Percentiles rank a stretch among this genome's conserved stretches.
These are phyloP conservation scores for Amaurobius ferox DNA, from an alignment of 2,888 invertebrate species.

Conservation along the genomic window DNA sequence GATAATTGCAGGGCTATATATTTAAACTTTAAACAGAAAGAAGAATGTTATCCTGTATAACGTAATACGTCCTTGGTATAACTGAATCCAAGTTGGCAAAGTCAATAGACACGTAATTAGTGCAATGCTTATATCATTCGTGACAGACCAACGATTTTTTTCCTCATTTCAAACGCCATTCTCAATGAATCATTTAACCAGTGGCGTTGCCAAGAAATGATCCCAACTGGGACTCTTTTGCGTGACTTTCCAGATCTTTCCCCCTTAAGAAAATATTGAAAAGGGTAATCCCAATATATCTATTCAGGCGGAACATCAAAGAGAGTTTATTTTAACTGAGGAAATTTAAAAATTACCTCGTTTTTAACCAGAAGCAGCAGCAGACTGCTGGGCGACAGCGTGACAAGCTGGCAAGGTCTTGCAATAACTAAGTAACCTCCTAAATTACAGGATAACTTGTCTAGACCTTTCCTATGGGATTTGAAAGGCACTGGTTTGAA, in stretches of 20 bases:
- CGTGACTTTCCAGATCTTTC: neutral
- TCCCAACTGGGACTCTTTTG: too few relatives aligned
- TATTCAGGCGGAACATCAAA: slow-evolving; percentile 39
- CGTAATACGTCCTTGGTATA: too few relatives aligned
- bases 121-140: slow-evolving; percentile 30
- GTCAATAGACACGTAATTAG: slow-evolving; percentile 68
- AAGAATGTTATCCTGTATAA: too few relatives aligned
- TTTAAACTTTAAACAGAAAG: too few relatives aligned
- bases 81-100: slow-evolving; percentile 18
- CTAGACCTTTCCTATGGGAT: too few relatives aligned
- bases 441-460: too few relatives aligned
- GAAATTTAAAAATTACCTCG: neutral
- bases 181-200: slow-evolving; percentile 27
- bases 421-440: neutral
- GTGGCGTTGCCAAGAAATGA: too few relatives aligned
- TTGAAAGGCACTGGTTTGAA: too few relatives aligned
- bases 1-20: too few relatives aligned
- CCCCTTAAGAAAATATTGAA: neutral
- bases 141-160: slow-evolving; percentile 36
- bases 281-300: slow-evolving; percentile 11
- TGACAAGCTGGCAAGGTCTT: slow-evolving; percentile 1
- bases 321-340: slow-evolving; percentile 3
- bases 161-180: slow-evolving; percentile 17
- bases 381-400: slow-evolving; percentile 53
- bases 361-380: slow-evolving; percentile 19